Evolutionary conservation across 2,113 vertebrate species (phyloP), one percentile per base, ranked within the genome.

Genomic region (Phyllopteryx taeniolatus): DNA sequence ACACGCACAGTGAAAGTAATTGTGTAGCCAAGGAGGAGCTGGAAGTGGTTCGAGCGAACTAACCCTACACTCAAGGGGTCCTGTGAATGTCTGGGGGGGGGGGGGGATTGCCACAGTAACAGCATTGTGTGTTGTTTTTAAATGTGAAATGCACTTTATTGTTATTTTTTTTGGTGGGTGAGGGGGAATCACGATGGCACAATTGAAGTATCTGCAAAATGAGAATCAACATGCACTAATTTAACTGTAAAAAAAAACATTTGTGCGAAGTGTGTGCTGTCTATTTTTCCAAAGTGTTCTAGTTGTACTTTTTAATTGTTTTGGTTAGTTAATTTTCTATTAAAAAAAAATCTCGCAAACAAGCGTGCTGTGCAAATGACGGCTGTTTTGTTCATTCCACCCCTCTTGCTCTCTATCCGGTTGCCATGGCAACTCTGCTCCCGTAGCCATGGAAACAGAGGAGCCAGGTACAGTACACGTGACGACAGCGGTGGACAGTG

Each of bases 261-360:
- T 84, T 88, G 85, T 92, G 91, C 93, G 86, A 89, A 88, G 15
- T 61, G 31, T 72, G 91, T 93, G 91, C 77, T 91, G 93, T 93
- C 89, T 93, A 94, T 94, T 93, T 94, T 94, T 93, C 90, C 90
- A 93, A 92, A 71, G 89, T 93, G 91, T 92, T 65, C 63, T 91
- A 89, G 91, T 91, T 88, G 91, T 93, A 89, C 84, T 92, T 94
- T 93, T 88, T 92, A 91, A 91, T 93, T 93, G 90, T 88, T 92
- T 94, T 91, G 91, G 85, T 93, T 93, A 92, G 91, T 92, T 93
- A 90, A 92, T 93, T 93, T 94, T 93, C 85, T 94, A 93, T 93
- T 92, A 93, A 93, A 65, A 64, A n/a, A 56, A 60, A 39, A 53
- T 12, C 59, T 35, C 59, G 15, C 31, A 93, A 86, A 90, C 70